Conservation (phyloP, 2,113 vertebrate genomes). For the Callaeas wilsoni region DNA sequence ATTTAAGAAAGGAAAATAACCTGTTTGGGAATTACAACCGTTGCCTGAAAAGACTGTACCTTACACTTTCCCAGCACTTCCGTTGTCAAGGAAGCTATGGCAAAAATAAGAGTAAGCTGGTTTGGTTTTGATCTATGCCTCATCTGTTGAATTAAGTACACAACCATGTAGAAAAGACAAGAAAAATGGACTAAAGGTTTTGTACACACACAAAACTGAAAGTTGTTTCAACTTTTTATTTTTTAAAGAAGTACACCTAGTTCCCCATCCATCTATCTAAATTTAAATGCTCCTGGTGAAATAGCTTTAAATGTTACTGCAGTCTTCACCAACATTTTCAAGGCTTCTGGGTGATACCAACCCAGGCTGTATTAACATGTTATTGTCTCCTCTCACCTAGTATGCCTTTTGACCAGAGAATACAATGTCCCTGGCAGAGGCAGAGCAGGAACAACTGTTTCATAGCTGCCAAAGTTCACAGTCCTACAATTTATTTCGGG, state of each 20-base stretch:
- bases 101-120: background rate
- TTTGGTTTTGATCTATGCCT: background rate
- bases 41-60: background rate
- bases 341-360: background rate
- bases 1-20: background rate
- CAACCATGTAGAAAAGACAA: background rate
- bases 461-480: background rate
- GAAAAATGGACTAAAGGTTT: background rate
- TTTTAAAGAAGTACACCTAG: background rate
- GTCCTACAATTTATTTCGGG: background rate
- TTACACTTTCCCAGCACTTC: background rate
- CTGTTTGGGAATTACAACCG: background rate
- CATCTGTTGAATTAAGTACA: background rate
- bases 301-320: background rate
- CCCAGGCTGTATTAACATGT: background rate
- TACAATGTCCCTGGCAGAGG: background rate
- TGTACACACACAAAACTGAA: background rate
- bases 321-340: background rate
- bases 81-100: background rate
- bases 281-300: background rate
- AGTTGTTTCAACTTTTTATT: background rate
- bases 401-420: background rate
- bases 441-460: background rate
- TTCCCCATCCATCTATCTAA: background rate
- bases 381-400: background rate